Evolutionary conservation across 2,888 invertebrate genomes (phyloP), one percentile per base, ranked within the genome.

Genomic region (Linyphia triangularis): DNA sequence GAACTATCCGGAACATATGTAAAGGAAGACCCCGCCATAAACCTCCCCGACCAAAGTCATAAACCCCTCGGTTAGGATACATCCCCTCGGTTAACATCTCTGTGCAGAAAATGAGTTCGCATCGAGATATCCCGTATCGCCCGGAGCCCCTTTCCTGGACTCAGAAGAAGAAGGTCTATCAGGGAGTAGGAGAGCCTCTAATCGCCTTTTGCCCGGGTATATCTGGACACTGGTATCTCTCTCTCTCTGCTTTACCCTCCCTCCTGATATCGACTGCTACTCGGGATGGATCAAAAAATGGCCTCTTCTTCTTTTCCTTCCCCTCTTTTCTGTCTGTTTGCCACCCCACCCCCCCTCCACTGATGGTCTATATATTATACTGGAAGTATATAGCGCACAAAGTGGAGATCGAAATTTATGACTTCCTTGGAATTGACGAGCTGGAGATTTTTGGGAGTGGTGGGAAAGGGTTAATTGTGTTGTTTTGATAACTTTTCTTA

Each of bases 201-300:
- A 86, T 86, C 85, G 85, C 40, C 78, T 59, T 28, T 26, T 37
- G 33, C 67, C 24, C 43, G 63, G 72, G 33, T 5, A 51, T 83
- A 86, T 86, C 79, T 86, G 85, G 85, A 86, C 85, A 86, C 79
- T 79, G 79, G 85, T 86, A 86, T 86, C 85, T 86, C 33, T 37
- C 30, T 30, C 30, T 57, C 51, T n/a, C 51, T 51, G 13, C 51
- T 3, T n/a, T 16, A n/a, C 51, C 16, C 51, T 13, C n/a, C 51
- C 51, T 33, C 33, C 51, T 51, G 51, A 13, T 51, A 51, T 51
- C 51, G 51, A 26, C 73, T 59, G 28, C 59, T 59, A 10, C 40
- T 43, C 72, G 51, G 79, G 63, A 28, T 22, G 65, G 79, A 79
- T 77, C 75, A 72, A 86, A 79, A 85, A 85, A 72, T 28, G 65